Percentiles rank a stretch among this genome's conserved stretches.
These are phyloP conservation scores for Margarornis squamiger DNA, from an alignment of 2,797 vertebrate genomes.

Conservation along the genomic window DNA sequence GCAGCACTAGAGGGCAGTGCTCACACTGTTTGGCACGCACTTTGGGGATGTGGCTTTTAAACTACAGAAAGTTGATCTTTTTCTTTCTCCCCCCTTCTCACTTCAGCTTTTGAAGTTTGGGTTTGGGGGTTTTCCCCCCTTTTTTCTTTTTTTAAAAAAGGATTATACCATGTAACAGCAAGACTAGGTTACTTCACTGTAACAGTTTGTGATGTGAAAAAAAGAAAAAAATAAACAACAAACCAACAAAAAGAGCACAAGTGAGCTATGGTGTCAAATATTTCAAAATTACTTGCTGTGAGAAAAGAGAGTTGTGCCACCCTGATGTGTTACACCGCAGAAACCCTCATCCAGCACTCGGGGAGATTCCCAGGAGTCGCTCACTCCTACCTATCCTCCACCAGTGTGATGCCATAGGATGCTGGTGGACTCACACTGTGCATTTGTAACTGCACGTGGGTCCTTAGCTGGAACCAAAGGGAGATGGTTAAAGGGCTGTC, in stretches of 20 bases:
- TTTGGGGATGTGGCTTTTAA: not conserved
- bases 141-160: not conserved
- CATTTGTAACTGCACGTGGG: rapidly evolving
- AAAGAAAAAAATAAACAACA: too few species aligned
- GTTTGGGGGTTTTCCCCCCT: too few species aligned
- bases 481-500: not conserved
- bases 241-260: not conserved
- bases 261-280: not conserved
- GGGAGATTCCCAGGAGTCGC: not conserved
- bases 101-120: not conserved
- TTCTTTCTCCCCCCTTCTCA: rapidly evolving
- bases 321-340: rapidly evolving
- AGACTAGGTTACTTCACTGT: not conserved
- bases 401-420: rapidly evolving
- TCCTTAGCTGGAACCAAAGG: not conserved
- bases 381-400: not conserved
- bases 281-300: not conserved
- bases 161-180: rapidly evolving
- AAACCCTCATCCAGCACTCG: not conserved
- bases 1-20: slow-evolving; percentile 52
- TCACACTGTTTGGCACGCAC: not conserved
- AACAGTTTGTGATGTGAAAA: not conserved
- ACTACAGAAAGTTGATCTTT: not conserved
- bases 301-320: not conserved
- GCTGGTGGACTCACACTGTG: not conserved